Percentiles rank a stretch among this genome's conserved stretches.
phyloP scores from a whole-genome alignment of 2,888 invertebrate genomes.

The Watsonalla cultraria region DNA sequence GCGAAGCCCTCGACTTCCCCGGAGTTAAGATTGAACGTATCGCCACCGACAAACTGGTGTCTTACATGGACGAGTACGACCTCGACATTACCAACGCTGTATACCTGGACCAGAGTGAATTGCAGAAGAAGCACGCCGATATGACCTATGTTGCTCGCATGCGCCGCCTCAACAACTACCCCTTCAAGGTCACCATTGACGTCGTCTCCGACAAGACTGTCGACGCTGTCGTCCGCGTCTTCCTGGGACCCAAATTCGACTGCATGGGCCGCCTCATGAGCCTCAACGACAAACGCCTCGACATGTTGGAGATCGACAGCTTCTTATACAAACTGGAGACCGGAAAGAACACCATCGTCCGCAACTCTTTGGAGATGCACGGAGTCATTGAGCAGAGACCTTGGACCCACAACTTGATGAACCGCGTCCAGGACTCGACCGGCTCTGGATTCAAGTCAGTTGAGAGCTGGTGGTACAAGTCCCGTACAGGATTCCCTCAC shows the following conservation, averaged over 20 bases:
- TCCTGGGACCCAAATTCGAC: slow-evolving; percentile 85
- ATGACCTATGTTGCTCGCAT: slow-evolving; percentile 76
- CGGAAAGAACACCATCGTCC: slow-evolving; percentile 83
- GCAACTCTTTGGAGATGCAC: slow-evolving; percentile 82
- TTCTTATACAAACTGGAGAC: slow-evolving; percentile 80
- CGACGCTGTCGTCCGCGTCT: slow-evolving; percentile 82
- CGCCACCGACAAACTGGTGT: slow-evolving; percentile 81
- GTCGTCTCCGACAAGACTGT: slow-evolving; percentile 77
- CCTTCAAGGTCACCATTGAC: slow-evolving; percentile 79
- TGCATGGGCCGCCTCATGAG: slow-evolving; percentile 78
- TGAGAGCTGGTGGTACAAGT: slow-evolving; percentile 75
- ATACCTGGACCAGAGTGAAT: slow-evolving; percentile 67
- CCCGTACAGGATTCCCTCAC: slow-evolving; percentile 81
- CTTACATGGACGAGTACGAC: slow-evolving; percentile 85
- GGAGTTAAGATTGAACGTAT: slow-evolving; percentile 81
- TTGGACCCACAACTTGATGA: slow-evolving; percentile 52
- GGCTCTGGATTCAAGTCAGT: slow-evolving; percentile 71
- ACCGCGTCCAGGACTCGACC: slow-evolving; percentile 42
- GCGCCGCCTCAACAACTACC: slow-evolving; percentile 82
- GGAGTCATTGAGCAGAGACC: slow-evolving; percentile 80
- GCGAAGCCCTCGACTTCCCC: slow-evolving; percentile 79
- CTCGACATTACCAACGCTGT: slow-evolving; percentile 81
- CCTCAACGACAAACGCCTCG: slow-evolving; percentile 61
- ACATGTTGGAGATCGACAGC: slow-evolving; percentile 70
- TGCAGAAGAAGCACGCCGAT: slow-evolving; percentile 69